Base-by-base conservation (phyloP, 2,797 vertebrate genomes). In the Crenuchus spilurus region DNA sequence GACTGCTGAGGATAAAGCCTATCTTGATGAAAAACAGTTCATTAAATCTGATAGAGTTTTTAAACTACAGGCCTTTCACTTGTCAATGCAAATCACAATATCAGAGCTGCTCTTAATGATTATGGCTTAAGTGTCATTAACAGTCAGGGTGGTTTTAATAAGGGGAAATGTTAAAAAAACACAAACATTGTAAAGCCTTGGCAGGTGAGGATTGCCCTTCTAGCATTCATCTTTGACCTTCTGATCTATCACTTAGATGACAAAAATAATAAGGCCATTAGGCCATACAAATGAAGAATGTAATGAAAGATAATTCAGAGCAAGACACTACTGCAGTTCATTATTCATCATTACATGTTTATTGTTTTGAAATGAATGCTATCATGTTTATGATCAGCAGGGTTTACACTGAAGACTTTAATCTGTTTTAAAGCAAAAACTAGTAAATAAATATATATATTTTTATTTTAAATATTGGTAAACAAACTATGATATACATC, bases 61-160 rank as follows among this genome's bases (percentile, higher is more conserved):
- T 51, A 63, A 51, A 70, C 55, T 58, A 11, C n/a, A 51, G 10
- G 49, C 6, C 22, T 66, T 30, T 49, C 63, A 69, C 51, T 80
- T 84, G 89, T 88, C 88, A 86, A 87, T 85, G 80, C 84, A 80
- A 79, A 82, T 68, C 44, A 58, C 42, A 69, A 76, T 42, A 63
- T 22, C 46, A 70, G 60, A 62, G 39, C 51, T 74, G 63, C 41
- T 4, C 49, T 72, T 75, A 57, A 63, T 37, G 57, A 64, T 72
- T 57, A 60, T 68, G 68, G 70, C 49, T 65, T 63, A 30, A 31
- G 18, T 44, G 51, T 33, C 58, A 66, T 78, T 72, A 74, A 60
- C 51, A 70, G 26, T 58, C 42, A 35, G 31, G 60, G 58, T 58
- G 22, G 65, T 65, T 77, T 78, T 60, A 74, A 11, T 51, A 26